Evolutionary conservation across 2,113 vertebrate species (phyloP).

Genomic region (Pelvicachromis taeniatus): DNA sequence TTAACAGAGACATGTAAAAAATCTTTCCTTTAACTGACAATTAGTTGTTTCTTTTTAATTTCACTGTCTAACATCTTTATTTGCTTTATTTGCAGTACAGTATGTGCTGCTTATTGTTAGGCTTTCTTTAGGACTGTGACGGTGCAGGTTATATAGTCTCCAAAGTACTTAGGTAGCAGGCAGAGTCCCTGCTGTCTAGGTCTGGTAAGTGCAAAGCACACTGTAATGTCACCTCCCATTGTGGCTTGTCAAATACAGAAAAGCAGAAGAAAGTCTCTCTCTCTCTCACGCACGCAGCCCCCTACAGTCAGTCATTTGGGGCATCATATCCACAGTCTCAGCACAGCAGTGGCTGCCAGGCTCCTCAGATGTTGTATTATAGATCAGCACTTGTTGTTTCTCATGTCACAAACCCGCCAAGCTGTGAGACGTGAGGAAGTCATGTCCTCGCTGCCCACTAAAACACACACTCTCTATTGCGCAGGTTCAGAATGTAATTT

Average conservation of each 20-base stretch:
- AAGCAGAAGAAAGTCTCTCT: not conserved
- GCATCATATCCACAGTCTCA: not conserved
- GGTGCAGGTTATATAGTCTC: not conserved
- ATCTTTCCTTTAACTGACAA: not conserved
- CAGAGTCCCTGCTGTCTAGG: not conserved
- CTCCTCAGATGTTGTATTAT: conserved; percentile 9
- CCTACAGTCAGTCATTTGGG: conserved; percentile 27
- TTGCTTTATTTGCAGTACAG: not conserved
- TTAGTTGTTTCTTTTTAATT: not conserved
- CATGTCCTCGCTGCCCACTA: not conserved
- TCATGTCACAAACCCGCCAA: not conserved
- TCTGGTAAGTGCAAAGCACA: not conserved
- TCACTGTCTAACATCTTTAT: not conserved
- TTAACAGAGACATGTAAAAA: not conserved
- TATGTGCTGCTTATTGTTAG: not conserved
- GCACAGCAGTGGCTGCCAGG: not conserved
- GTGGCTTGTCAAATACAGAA: not conserved
- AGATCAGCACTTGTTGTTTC: conserved; percentile 1
- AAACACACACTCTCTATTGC: not conserved
- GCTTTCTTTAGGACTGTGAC: not conserved
- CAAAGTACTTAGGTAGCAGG: not conserved
- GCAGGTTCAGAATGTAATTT: not conserved
- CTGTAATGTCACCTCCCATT: not conserved
- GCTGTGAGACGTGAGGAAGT: not conserved
- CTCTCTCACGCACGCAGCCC: not conserved